phyloP scores from a whole-genome alignment of 2,888 invertebrate species.

The Microctonus hyperodae region DNA sequence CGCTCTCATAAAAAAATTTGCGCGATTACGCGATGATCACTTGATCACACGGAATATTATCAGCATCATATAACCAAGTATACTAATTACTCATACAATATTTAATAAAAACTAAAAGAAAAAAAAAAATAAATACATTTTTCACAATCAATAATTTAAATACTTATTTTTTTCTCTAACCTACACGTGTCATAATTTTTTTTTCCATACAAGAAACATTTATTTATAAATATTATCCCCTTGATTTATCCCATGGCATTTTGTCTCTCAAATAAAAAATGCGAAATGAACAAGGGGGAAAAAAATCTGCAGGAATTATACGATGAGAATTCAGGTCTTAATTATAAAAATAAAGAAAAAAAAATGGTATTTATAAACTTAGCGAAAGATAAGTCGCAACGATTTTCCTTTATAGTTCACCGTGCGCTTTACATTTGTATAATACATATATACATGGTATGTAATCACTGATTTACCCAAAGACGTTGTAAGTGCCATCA shows the following conservation, averaged over 20 bases:
- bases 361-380: no score
- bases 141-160: background rate
- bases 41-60: background rate
- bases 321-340: no score
- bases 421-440: background rate
- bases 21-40: background rate
- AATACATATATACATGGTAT: background rate
- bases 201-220: no score
- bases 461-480: conserved; percentile 36
- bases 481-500: conserved; percentile 26
- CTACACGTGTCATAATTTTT: no score
- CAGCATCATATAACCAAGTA: background rate
- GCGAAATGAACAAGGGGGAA: no score
- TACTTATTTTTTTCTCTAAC: no score
- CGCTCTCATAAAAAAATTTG: background rate
- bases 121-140: background rate
- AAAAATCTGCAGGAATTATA: no score
- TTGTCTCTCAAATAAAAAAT: background rate
- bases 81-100: background rate
- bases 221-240: background rate
- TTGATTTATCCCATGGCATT: conserved; percentile 5
- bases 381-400: background rate
- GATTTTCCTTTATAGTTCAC: background rate
- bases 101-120: no score
- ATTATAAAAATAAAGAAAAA: no score